Percentiles rank a stretch among this genome's conserved stretches.
phyloP scores from a whole-genome alignment of 2,113 vertebrate species.

The Eidolon helvum region DNA sequence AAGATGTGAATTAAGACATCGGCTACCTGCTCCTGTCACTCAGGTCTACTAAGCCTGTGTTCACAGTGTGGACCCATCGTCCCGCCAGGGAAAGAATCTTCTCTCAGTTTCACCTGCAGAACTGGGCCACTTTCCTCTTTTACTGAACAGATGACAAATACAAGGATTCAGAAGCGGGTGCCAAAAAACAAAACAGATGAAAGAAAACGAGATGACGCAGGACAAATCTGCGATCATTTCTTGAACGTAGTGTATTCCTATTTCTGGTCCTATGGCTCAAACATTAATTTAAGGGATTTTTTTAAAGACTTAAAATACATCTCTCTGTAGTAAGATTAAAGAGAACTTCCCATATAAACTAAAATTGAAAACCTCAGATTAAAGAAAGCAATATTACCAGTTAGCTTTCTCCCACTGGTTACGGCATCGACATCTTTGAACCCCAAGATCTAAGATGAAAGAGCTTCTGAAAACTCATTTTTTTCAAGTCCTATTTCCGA shows the following conservation, averaged over 20 bases:
- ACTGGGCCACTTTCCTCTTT: neutral
- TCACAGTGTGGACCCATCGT: rapidly evolving
- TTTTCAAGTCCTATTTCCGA: neutral
- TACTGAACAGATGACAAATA: neutral
- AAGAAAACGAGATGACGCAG: neutral
- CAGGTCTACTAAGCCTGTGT: neutral
- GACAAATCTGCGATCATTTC: neutral
- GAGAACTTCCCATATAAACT: neutral
- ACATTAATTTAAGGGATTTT: neutral
- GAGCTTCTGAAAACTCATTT: neutral
- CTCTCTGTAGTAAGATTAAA: slow-evolving; percentile 32
- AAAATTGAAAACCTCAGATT: neutral
- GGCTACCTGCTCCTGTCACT: neutral
- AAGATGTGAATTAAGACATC: neutral
- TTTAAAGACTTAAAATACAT: neutral
- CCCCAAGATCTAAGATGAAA: neutral
- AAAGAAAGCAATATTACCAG: neutral
- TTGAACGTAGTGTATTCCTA: neutral
- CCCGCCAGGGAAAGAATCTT: neutral
- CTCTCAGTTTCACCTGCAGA: neutral
- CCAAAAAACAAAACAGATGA: neutral
- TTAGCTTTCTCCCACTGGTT: neutral
- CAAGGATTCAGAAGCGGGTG: neutral
- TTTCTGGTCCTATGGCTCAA: slow-evolving; percentile 6
- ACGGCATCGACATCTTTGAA: neutral